Conservation (phyloP, 2,888 invertebrate genomes). For the Clepsis dumicolana region DNA sequence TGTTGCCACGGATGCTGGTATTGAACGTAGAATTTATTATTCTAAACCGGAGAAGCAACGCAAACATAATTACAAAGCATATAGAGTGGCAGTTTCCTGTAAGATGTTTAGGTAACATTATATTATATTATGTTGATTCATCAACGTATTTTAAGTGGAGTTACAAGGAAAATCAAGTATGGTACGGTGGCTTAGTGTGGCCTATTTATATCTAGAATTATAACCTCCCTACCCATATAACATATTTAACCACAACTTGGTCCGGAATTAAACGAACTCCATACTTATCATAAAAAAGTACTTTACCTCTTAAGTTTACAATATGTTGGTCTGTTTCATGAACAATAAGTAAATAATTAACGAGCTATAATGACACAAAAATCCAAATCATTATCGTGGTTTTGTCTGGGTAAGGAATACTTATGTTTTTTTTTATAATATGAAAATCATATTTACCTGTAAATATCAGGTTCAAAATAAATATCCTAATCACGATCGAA, state of each 20-base stretch:
- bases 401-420: no score
- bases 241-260: not conserved
- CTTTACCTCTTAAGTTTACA: not conserved
- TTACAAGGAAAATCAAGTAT: conserved; percentile 31
- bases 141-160: conserved; percentile 23
- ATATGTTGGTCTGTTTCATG: no score
- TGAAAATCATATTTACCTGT: no score
- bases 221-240: not conserved
- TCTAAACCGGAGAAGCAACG: not conserved
- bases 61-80: not conserved
- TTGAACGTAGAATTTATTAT: not conserved
- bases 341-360: no score
- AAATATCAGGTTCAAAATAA: no score
- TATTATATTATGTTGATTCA: conserved; percentile 24
- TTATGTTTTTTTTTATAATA: no score
- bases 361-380: no score
- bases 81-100: conserved; percentile 4
- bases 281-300: no score
- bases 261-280: not conserved
- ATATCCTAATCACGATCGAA: not conserved
- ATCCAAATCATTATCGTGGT: no score
- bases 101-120: conserved; percentile 12
- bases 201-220: conserved; percentile 28
- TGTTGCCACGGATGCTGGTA: not conserved
- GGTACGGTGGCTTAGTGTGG: not conserved